Evolutionary conservation across 2,888 invertebrate genomes (phyloP).

Genomic region (Ditula angustiorana): DNA sequence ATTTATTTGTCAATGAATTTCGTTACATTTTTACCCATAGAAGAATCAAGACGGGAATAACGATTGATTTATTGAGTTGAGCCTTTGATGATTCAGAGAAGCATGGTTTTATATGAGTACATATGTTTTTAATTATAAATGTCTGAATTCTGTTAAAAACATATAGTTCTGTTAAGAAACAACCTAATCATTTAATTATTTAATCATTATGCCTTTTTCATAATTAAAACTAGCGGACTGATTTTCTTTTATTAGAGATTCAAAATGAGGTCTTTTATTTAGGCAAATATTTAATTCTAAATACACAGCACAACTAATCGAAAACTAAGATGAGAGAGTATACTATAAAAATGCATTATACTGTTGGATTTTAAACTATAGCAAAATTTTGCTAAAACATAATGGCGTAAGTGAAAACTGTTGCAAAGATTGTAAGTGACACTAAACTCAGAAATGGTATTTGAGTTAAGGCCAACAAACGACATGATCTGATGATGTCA

Average conservation of each 20-base stretch:
- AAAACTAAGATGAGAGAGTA: conserved; percentile 77
- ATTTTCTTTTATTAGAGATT: conserved; percentile 73
- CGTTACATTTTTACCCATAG: too few species aligned
- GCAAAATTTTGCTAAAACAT: conserved; percentile 1
- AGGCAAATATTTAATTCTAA: conserved; percentile 73
- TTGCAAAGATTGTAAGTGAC: neutral
- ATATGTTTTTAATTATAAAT: too few species aligned
- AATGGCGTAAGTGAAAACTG: neutral
- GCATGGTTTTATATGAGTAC: too few species aligned
- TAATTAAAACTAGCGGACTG: conserved; percentile 80
- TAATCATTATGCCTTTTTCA: conserved; percentile 71
- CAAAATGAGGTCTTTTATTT: conserved; percentile 71
- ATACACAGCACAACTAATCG: conserved; percentile 84
- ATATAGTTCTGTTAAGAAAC: conserved; percentile 57
- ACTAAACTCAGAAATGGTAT: too few species aligned
- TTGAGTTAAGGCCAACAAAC: too few species aligned
- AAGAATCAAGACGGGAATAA: too few species aligned
- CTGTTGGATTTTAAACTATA: conserved; percentile 59
- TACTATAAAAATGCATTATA: conserved; percentile 70
- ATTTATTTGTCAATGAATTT: too few species aligned
- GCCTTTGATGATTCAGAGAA: too few species aligned
- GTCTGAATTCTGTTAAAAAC: too few species aligned
- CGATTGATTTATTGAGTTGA: too few species aligned
- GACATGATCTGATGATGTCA: too few species aligned
- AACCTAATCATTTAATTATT: conserved; percentile 52